Evolutionary conservation across 2,797 vertebrate species (phyloP), one percentile per base, ranked within the genome.

Genomic region (Steatocranus sp.): DNA sequence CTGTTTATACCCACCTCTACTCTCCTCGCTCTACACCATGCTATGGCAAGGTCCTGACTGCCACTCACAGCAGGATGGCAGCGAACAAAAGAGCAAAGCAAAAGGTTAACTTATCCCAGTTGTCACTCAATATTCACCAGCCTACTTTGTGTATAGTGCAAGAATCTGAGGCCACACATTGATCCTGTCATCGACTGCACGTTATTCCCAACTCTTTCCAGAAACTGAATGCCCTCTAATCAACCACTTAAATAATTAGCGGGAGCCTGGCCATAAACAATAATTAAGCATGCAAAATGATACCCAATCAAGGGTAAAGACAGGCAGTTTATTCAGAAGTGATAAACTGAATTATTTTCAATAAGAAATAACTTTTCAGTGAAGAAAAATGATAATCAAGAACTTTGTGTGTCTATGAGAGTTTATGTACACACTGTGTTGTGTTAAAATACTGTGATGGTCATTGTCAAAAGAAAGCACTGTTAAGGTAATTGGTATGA

Each of bases 101-200:
- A 95, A 96, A 96, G 95, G 95, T 95, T 94, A 94, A 80, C 84
- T 84, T 85, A 75, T 87, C 83, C 85, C 76, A 56, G 56, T 79
- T 95, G 95, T 94, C 95, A 93, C 86, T 95, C 92, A 94, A 61
- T 79, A 17, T 75, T 83, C 49, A 10, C 73, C 78, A 74, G 49
- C 36, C 80, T 12, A 41, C 79, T 70, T 68, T 25, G 38, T 23
- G 38, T 80, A 74, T 78, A 25, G 56, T 36, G 63, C 30, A 36
- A 63, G 76, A 87, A 81, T 89, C 76, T 46, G 38, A 76, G 81
- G 81, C 79, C 84, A 20, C 83, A 83, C 84, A 93, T 91, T 53
- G 90, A 93, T 94, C 82, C 80, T 23, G 18, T 85, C 76, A 88
- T 85, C 34, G 8, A 79, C 77, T 73, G 78, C 79, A 80, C 50